Conservation (phyloP, 92 coral and sea anemone genomes). For the Porites divaricata region DNA sequence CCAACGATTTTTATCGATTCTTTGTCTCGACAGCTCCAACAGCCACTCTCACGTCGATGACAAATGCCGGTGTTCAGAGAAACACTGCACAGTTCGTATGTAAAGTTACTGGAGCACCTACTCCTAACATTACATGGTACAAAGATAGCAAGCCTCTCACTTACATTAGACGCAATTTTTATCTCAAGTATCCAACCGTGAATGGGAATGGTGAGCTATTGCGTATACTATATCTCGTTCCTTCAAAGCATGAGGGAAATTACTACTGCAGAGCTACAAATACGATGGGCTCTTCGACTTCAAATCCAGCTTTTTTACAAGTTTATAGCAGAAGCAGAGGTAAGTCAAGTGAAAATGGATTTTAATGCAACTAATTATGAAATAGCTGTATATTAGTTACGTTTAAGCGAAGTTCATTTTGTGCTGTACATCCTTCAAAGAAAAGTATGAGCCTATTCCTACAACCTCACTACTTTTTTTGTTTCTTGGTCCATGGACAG, state of each 20-base stretch:
- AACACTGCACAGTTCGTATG: constrained; percentile 71
- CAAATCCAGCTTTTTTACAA: constrained; percentile 43
- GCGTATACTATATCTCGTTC: constrained; percentile 45
- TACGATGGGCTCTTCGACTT: constrained; percentile 52
- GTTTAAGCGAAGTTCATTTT: too few relatives aligned
- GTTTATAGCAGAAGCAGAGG: constrained; percentile 49
- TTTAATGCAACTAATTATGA: too few relatives aligned
- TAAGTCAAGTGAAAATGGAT: neutral
- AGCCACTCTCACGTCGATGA: constrained; percentile 66
- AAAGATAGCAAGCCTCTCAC: constrained; percentile 52
- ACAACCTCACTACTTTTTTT: too few relatives aligned
- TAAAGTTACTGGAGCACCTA: constrained; percentile 72
- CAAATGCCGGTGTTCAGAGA: constrained; percentile 49
- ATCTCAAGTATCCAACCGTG: too few relatives aligned
- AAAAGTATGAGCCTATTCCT: too few relatives aligned
- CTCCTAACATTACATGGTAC: constrained; percentile 76
- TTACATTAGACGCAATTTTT: too few relatives aligned
- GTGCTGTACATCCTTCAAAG: too few relatives aligned
- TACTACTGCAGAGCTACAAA: constrained; percentile 68
- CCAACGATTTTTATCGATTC: neutral
- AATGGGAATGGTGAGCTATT: constrained; percentile 61
- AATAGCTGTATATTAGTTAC: too few relatives aligned
- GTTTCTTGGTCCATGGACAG: too few relatives aligned
- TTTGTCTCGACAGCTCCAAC: constrained; percentile 57
- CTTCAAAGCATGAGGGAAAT: constrained; percentile 41